phyloP scores from a whole-genome alignment of 2,888 invertebrate species.

The Folsomia candida region DNA sequence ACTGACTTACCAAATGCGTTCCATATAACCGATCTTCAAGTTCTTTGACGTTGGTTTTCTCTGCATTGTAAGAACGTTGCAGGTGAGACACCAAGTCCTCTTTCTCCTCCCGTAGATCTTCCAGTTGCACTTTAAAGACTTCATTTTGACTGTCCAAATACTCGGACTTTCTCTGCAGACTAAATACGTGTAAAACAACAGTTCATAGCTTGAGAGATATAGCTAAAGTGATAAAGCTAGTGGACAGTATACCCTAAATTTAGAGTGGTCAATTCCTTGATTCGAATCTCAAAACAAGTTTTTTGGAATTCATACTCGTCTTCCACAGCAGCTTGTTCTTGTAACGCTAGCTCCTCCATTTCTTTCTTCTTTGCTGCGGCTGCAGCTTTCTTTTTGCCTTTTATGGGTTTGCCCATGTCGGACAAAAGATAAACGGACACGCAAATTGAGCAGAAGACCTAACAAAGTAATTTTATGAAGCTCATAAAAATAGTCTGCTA shows the following conservation, averaged over 20 bases:
- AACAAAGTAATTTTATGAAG: too few species aligned
- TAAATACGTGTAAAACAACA: conserved; percentile 12
- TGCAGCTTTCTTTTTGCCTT: conserved; percentile 34
- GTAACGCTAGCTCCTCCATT: conserved; percentile 35
- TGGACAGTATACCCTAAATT: too few species aligned
- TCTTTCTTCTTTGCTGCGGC: conserved; percentile 29
- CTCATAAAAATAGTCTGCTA: too few species aligned
- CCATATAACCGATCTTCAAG: conserved; percentile 49
- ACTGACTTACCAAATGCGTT: conserved; percentile 36
- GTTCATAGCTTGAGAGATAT: neutral
- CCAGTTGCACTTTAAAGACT: conserved; percentile 45
- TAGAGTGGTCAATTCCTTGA: conserved; percentile 48
- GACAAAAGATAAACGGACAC: too few species aligned
- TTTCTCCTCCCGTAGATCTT: conserved; percentile 44
- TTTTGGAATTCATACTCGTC: conserved; percentile 49
- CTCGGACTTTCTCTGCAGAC: conserved; percentile 47
- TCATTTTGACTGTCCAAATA: conserved; percentile 47
- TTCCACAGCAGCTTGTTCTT: conserved; percentile 26
- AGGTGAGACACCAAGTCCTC: conserved; percentile 48
- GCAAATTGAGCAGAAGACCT: too few species aligned
- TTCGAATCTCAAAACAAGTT: conserved; percentile 45
- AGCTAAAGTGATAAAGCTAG: neutral
- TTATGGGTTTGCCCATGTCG: conserved; percentile 11
- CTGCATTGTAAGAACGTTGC: conserved; percentile 37
- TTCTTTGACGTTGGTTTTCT: conserved; percentile 46